Base-by-base conservation (phyloP, 2,888 invertebrate species). In the Ditula angustiorana region DNA sequence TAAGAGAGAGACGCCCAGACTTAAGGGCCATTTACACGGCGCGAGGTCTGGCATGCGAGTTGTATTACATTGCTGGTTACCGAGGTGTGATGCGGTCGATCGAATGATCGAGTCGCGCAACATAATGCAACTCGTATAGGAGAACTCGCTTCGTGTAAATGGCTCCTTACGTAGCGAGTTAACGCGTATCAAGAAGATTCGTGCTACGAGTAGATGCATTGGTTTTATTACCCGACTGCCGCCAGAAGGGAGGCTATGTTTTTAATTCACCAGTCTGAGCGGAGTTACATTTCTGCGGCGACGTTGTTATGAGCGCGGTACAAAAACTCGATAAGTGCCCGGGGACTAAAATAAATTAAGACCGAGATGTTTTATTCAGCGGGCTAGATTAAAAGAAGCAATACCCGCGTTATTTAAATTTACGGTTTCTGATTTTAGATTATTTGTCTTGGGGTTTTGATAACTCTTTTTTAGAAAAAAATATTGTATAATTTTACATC, bases 301-400 rank as follows among this genome's bases (percentile, higher is more conserved):
- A 0, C 5, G 21, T 5, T 37, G 28, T 35, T 50, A n/a, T 57
- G 49, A 28, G 3, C 41, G n/a, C 21, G 23, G 19, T 13, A 37
- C 52, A 53, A 57, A 61, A 62, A 49, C 49, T 44, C 58, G 58
- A 63, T 63, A 58, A 63, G 28, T 58, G 58, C 58, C 63, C 16
- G 26, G 41, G 63, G 58, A 52, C 63, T 44, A 41, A 52, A 52
- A 58, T 57, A 63, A 63, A 63, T 63, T 52, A 52, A 58, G 52
- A 58, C 30, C 21, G 16, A 50, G 26, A 58, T 63, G 52, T 63
- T 58, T 63, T 63, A 63, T 63, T 58, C 63, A 63, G 33, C 37
- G 21, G 4, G 35, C 33, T 33, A 30, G 52, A 52, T 58, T 58
- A 63, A 50, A 63, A 52, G 44, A 23, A 50, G 37, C 28, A 44